phyloP scores from a whole-genome alignment of 2,113 vertebrate genomes.

The Corynorhinus townsendii region DNA sequence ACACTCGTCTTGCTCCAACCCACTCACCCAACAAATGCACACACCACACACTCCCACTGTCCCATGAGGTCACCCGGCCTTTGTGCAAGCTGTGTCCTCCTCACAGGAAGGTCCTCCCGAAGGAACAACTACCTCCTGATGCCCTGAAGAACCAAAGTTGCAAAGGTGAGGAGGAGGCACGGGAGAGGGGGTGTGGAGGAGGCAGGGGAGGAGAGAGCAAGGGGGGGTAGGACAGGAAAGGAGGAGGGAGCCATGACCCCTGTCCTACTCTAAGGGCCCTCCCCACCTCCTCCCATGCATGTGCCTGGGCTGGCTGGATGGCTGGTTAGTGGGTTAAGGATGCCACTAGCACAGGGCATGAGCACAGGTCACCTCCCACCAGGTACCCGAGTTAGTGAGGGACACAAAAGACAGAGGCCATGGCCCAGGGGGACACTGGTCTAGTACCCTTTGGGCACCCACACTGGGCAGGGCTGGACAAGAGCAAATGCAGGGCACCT shows the following conservation, averaged over 20 bases:
- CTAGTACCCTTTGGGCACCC: not conserved
- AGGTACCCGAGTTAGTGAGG: not conserved
- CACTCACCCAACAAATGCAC: too few relatives aligned
- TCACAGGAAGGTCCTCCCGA: not conserved
- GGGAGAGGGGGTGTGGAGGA: rapidly evolving
- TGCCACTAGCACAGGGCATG: rapidly evolving
- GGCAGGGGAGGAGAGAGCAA: too few relatives aligned
- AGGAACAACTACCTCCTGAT: not conserved
- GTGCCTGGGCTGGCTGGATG: not conserved
- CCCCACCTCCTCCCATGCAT: rapidly evolving
- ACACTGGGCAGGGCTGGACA: not conserved
- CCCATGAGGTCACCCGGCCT: not conserved
- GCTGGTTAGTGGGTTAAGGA: not conserved
- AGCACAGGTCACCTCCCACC: not conserved
- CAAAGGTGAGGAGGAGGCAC: not conserved
- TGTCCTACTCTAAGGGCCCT: rapidly evolving
- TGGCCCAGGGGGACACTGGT: not conserved
- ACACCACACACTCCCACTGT: too few relatives aligned
- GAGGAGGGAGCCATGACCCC: rapidly evolving
- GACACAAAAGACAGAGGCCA: not conserved
- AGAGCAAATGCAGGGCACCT: not conserved
- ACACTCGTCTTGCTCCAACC: not conserved
- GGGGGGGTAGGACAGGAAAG: rapidly evolving
- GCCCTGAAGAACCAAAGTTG: rapidly evolving
- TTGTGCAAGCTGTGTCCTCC: too few relatives aligned